Base-by-base conservation (phyloP, 2,113 vertebrate genomes). In the Clarias batrachus region DNA sequence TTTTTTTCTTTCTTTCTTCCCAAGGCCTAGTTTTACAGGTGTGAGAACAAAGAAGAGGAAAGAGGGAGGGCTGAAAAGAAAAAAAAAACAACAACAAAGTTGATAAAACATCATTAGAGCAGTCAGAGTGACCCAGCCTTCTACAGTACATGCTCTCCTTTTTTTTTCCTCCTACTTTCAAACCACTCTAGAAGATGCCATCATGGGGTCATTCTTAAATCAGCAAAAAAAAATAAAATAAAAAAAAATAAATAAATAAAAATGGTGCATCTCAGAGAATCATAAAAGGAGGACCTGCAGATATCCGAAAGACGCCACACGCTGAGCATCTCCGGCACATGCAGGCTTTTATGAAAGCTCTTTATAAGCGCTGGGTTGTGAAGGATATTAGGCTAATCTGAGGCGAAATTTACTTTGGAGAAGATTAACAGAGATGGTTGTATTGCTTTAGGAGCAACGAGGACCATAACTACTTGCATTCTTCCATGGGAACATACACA, bases 91-190 rank as follows among this genome's bases (percentile, higher is more conserved):
- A 60, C 33, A 62, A 52, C 56, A 70, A 85, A 70, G 7, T 79
- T 66, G 78, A 87, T 48, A 78, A 85, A 86, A 86, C 84, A 87
- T 89, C 83, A 89, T 83, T 83, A 88, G 87, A 57, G 73, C 80
- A 83, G 71, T 80, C 63, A 85, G 71, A 23, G 30, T 41, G 74
- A 77, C 85, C 83, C 80, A 70, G 86, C 79, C 79, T 77, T 85
- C 65, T n/a, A 54, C 33, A 37, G 33, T 37, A 37, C 25, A 56
- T 81, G 63, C 48, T 80, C 76, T 59, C 73, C 70, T 81, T 52
- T 76, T 76, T 81, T 52, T 76, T 63, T 9, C 16, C 65, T 48
- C 48, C 48, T 48, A 33, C 70, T 77, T 85, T 77, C 41, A n/a
- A 71, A 66, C 76, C 79, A 85, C 76, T 73, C 25, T 83, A 80